Evolutionary conservation across 2,888 invertebrate genomes (phyloP).

Genomic region (Linyphia triangularis): DNA sequence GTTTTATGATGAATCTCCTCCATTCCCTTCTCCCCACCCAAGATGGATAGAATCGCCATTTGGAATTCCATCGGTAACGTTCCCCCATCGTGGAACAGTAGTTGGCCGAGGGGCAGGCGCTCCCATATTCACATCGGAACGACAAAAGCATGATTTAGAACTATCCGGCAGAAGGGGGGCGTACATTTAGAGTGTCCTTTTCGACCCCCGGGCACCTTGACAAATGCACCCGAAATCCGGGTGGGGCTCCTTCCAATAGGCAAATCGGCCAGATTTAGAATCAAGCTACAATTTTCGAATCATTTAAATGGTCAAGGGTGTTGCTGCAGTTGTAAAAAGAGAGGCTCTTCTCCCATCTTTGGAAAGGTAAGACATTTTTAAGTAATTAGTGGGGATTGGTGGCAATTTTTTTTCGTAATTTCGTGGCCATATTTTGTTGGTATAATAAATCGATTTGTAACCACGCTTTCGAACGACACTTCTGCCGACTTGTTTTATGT

Average conservation of each 20-base stretch:
- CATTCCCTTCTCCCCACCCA: neutral
- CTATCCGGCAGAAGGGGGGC: constrained; percentile 36
- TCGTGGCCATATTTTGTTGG: neutral
- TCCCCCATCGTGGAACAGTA: neutral
- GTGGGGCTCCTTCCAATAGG: constrained; percentile 42
- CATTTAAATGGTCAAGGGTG: constrained; percentile 58
- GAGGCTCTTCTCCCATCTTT: neutral
- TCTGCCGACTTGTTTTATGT: neutral
- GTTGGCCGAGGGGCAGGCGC: constrained; percentile 32
- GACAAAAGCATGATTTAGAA: constrained; percentile 49
- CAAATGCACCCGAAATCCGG: constrained; percentile 61
- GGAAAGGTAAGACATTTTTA: neutral
- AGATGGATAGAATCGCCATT: constrained; percentile 44
- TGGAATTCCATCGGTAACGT: constrained; percentile 38
- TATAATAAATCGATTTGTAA: neutral
- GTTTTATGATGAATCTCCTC: constrained; percentile 25
- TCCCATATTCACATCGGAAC: constrained; percentile 50
- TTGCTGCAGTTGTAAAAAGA: constrained; percentile 16
- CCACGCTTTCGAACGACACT: neutral
- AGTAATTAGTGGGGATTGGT: too few relatives aligned
- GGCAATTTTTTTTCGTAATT: neutral
- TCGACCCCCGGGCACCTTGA: constrained; percentile 4
- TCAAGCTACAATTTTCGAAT: neutral
- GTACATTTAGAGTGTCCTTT: constrained; percentile 56
- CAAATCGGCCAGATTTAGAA: neutral